Evolutionary conservation across 1,140 invertebrate genomes (phyloP).

Genomic region (Notospermus geniculatus): DNA sequence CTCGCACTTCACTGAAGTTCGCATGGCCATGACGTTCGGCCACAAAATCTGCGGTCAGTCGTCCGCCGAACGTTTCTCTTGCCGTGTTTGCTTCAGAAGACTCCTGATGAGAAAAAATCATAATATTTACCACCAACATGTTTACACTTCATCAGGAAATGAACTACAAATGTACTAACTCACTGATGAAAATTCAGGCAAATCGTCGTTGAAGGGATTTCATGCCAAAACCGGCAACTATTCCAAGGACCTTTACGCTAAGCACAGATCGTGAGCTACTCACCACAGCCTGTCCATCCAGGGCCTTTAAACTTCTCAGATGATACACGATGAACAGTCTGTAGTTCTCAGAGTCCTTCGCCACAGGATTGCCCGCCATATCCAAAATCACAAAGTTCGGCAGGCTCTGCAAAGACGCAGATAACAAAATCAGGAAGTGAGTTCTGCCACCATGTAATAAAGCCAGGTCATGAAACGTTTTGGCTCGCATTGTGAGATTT

Average conservation of each 20-base stretch:
- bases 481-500: no score
- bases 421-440: neutral
- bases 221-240: neutral
- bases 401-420: constrained; percentile 36
- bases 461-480: neutral
- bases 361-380: constrained; percentile 52
- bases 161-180: no score
- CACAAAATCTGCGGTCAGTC: constrained; percentile 53
- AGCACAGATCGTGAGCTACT: no score
- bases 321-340: constrained; percentile 55
- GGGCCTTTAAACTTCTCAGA: constrained; percentile 48
- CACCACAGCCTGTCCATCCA: constrained; percentile 54
- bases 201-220: neutral
- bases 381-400: constrained; percentile 51
- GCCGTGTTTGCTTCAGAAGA: constrained; percentile 45
- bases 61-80: constrained; percentile 54
- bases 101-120: no score
- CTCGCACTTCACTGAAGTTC: constrained; percentile 46
- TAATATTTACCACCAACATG: no score
- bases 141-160: no score
- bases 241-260: no score
- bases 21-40: constrained; percentile 51
- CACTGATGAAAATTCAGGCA: neutral
- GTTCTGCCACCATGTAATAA: neutral
- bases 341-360: constrained; percentile 49